Conservation (phyloP, 2,797 vertebrate species). For the Poeciliopsis gracilis region DNA sequence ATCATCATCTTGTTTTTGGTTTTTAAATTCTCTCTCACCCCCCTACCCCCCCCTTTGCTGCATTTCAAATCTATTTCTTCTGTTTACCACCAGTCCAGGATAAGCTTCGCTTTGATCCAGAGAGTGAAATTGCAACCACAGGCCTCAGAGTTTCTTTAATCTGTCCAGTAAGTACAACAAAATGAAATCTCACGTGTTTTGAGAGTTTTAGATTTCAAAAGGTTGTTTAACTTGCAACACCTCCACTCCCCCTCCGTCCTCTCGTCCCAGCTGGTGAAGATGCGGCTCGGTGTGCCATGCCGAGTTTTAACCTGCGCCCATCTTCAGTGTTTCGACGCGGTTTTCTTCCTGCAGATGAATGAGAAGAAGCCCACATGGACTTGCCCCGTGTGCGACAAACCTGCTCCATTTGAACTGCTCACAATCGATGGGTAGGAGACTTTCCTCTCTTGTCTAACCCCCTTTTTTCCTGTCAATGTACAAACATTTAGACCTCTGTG, state of each 20-base stretch:
- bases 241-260: not conserved
- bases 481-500: not conserved
- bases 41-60: not conserved
- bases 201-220: not conserved
- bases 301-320: constrained; percentile 95
- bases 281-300: constrained; percentile 95
- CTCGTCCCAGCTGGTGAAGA: constrained; percentile 91
- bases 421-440: constrained; percentile 92
- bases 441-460: not conserved
- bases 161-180: constrained; percentile 88
- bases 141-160: constrained; percentile 98
- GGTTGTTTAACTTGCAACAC: not conserved
- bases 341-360: constrained; percentile 99
- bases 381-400: constrained; percentile 97
- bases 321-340: constrained; percentile 98
- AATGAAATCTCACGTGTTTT: not conserved
- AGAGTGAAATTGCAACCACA: constrained; percentile 98
- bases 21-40: not conserved
- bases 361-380: constrained; percentile 99
- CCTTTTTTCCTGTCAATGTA: not conserved
- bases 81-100: constrained; percentile 86
- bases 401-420: constrained; percentile 95
- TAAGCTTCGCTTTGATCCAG: constrained; percentile 95
- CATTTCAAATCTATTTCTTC: not conserved
- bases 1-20: not conserved